Percentiles rank a stretch among this genome's conserved stretches.
phyloP scores from a whole-genome alignment of 2,888 invertebrate species.

The Eretmocerus hayati region DNA sequence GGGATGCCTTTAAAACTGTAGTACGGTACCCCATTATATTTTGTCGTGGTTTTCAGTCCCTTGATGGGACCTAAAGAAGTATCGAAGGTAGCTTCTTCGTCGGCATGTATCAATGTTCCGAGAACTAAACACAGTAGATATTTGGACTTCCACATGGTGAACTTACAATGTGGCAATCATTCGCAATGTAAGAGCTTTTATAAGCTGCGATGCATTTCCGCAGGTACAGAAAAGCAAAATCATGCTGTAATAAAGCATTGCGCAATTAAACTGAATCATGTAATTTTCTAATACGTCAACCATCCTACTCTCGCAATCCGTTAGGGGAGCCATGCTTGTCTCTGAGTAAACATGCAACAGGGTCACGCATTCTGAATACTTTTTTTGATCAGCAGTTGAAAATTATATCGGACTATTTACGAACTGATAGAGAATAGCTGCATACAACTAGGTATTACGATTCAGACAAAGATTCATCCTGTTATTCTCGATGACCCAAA shows the following conservation, averaged over 20 bases:
- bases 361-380: too few relatives aligned
- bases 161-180: conserved; percentile 7
- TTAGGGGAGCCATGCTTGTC: too few relatives aligned
- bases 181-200: conserved; percentile 8
- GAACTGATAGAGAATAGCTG: too few relatives aligned
- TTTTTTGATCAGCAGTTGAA: too few relatives aligned
- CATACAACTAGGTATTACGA: too few relatives aligned
- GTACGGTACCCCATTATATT: conserved; percentile 27
- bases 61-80: conserved; percentile 35
- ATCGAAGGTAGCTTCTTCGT: conserved; percentile 32
- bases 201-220: conserved; percentile 6
- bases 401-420: too few relatives aligned
- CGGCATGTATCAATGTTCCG: conserved; percentile 3
- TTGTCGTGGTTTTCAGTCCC: conserved; percentile 31
- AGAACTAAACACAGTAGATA: conserved; percentile 8
- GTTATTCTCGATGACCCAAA: too few relatives aligned
- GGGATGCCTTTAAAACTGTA: conserved; percentile 40
- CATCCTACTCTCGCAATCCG: too few relatives aligned
- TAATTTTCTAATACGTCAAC: too few relatives aligned
- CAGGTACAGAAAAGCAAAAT: conserved; percentile 8
- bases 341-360: too few relatives aligned
- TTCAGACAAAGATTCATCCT: too few relatives aligned
- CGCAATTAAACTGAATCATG: background rate
- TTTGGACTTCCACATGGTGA: conserved; percentile 19
- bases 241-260: conserved; percentile 1